Evolutionary conservation across 2,797 vertebrate species (phyloP).

Genomic region (Lophius americanus): DNA sequence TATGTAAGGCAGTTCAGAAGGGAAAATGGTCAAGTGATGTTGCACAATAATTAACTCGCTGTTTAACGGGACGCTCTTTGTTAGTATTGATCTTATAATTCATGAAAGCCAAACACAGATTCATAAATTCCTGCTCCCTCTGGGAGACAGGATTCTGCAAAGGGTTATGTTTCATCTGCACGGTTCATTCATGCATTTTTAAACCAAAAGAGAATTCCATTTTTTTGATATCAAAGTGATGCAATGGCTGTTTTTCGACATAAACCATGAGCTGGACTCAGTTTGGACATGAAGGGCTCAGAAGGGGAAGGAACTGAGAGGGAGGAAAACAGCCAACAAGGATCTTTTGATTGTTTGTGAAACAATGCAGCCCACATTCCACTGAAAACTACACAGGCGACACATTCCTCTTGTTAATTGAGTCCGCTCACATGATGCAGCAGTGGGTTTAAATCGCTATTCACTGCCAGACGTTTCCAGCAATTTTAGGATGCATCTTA

Average conservation of each 20-base stretch:
- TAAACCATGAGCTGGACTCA: conserved; percentile 48
- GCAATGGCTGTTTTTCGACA: conserved; percentile 41
- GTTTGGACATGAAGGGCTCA: conserved; percentile 60
- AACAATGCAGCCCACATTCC: conserved; percentile 75
- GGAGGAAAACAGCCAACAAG: conserved; percentile 38
- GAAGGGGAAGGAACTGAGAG: conserved; percentile 58
- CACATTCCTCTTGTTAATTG: conserved; percentile 75
- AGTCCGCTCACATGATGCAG: conserved; percentile 48
- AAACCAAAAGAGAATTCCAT: conserved; percentile 26
- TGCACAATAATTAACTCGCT: neutral
- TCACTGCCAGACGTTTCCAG: conserved; percentile 62
- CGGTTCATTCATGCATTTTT: conserved; percentile 48
- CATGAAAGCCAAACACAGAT: conserved; percentile 42
- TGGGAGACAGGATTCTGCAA: conserved; percentile 20
- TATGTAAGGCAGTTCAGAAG: conserved; percentile 21
- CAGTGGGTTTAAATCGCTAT: conserved; percentile 38
- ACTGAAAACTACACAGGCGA: conserved; percentile 68
- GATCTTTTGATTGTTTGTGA: conserved; percentile 70
- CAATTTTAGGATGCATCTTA: conserved; percentile 18
- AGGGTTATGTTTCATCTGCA: conserved; percentile 29
- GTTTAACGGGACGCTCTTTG: conserved; percentile 10
- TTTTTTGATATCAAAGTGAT: conserved; percentile 46
- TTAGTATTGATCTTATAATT: conserved; percentile 15
- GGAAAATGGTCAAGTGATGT: neutral
- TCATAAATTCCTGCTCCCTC: conserved; percentile 23